phyloP scores from a whole-genome alignment of 2,888 invertebrate genomes.

The Lepidochrysops patricia region DNA sequence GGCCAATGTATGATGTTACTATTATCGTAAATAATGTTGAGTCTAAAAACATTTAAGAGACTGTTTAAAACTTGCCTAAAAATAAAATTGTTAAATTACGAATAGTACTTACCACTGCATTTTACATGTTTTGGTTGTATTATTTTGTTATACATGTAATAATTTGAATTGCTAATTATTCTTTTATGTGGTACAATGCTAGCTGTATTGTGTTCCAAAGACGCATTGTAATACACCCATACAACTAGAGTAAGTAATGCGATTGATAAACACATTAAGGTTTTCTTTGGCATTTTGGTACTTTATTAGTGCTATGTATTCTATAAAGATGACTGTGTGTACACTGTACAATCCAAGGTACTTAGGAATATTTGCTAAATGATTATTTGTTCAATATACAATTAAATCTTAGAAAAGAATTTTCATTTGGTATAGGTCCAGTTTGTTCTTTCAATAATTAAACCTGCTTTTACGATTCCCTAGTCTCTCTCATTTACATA shows the following conservation, averaged over 20 bases:
- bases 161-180: constrained; percentile 31
- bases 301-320: background rate
- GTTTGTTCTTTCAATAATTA: no score
- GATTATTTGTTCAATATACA: no score
- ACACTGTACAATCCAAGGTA: background rate
- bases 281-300: constrained; percentile 31
- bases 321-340: background rate
- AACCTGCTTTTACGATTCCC: no score
- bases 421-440: background rate
- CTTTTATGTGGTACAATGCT: background rate
- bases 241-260: constrained; percentile 33
- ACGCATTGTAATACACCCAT: constrained; percentile 50
- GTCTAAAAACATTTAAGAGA: constrained; percentile 33
- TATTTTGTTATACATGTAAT: constrained; percentile 33
- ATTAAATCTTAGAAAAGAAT: background rate
- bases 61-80: background rate
- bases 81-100: background rate
- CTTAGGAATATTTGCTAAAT: background rate
- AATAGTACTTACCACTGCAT: constrained; percentile 37
- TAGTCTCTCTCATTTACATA: no score
- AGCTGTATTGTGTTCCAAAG: constrained; percentile 34
- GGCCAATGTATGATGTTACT: constrained; percentile 85
- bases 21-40: constrained; percentile 61
- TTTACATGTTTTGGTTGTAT: constrained; percentile 33
- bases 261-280: constrained; percentile 27